Percentiles rank a stretch among this genome's conserved stretches.
Evolutionary conservation across 2,113 vertebrate genomes (phyloP).

Genomic region (Nymphicus hollandicus): DNA sequence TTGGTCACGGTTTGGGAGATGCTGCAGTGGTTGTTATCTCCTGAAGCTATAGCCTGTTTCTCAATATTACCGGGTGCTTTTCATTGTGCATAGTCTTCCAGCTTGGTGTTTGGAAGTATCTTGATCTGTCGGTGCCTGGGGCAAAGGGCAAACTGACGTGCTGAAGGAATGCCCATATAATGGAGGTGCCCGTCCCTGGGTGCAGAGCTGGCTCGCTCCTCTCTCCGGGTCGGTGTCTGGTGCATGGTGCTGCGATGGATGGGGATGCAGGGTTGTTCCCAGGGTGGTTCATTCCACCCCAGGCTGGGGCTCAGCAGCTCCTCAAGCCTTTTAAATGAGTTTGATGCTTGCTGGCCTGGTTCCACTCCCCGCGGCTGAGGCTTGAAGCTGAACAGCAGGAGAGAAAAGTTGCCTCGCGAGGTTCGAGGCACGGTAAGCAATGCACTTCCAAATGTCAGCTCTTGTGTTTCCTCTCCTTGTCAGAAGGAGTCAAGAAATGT

Average conservation of each 20-base stretch:
- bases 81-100: accelerated
- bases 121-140: neutral
- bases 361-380: neutral
- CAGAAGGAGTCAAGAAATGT: neutral
- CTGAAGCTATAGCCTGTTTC: neutral
- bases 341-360: slow-evolving; percentile 28
- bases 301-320: neutral
- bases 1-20: neutral
- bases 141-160: neutral
- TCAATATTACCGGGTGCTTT: neutral
- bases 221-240: neutral
- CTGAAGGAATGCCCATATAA: accelerated
- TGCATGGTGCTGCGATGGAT: neutral
- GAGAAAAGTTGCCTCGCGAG: neutral
- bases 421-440: neutral
- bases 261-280: neutral
- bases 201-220: neutral
- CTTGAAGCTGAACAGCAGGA: slow-evolving; percentile 22
- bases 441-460: slow-evolving; percentile 20
- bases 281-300: neutral
- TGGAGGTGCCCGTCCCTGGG: accelerated
- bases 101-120: neutral
- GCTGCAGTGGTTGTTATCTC: neutral
- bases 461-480: slow-evolving; percentile 13
- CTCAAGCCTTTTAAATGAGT: neutral